phyloP scores from a whole-genome alignment of 92 coral and sea anemone genomes.

The Galaxea fascicularis region DNA sequence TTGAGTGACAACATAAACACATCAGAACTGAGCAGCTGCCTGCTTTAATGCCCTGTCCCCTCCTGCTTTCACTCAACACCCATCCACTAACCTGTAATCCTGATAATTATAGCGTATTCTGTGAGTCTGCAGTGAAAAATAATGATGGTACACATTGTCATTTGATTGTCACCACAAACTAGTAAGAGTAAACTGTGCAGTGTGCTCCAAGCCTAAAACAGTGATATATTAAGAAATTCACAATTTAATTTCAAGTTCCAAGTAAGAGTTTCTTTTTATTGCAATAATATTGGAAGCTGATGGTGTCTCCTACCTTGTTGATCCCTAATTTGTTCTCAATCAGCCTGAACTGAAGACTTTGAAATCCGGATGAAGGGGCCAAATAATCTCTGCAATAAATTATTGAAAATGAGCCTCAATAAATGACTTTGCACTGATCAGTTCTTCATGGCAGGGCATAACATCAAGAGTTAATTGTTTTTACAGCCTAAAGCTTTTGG shows the following conservation, averaged over 20 bases:
- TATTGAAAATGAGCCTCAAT: not conserved
- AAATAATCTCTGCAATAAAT: slow-evolving; percentile 84
- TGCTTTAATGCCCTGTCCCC: no score
- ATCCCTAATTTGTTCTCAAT: slow-evolving; percentile 95
- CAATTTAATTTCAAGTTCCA: no score
- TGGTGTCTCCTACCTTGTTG: slow-evolving; percentile 66
- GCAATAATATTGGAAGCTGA: no score
- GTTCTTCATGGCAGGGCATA: not conserved
- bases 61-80: not conserved
- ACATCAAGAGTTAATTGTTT: no score
- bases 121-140: slow-evolving; percentile 28
- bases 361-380: slow-evolving; percentile 98
- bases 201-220: no score
- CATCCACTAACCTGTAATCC: slow-evolving; percentile 43
- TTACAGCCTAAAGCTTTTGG: no score
- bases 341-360: slow-evolving; percentile 95
- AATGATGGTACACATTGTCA: not conserved
- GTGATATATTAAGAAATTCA: no score
- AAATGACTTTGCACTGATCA: not conserved
- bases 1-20: no score
- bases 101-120: slow-evolving; percentile 52
- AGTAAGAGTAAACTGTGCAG: no score
- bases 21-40: no score
- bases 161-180: no score
- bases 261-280: no score